A percentile compares a stretch with the other conserved stretches of the same genome.
phyloP scores from a whole-genome alignment of 2,113 vertebrate genomes.

The Heterochromis multidens region DNA sequence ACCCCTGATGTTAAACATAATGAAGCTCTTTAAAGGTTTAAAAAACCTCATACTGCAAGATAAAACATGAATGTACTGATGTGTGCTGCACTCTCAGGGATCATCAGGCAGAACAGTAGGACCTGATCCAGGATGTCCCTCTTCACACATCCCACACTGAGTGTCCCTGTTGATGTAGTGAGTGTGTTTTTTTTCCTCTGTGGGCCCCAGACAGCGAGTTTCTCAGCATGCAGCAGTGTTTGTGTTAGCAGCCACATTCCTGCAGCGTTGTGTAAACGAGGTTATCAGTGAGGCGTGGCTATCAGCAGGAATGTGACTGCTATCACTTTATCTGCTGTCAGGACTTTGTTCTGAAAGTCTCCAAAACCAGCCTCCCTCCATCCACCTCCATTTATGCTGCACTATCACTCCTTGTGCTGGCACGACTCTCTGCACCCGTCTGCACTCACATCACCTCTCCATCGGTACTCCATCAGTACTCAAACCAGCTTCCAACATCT shows the following conservation, averaged over 20 bases:
- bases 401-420: not conserved
- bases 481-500: not conserved
- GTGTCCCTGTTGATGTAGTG: not conserved
- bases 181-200: conserved; percentile 4
- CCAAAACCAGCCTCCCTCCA: not conserved
- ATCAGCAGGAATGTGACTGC: conserved; percentile 53
- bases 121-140: not conserved
- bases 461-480: not conserved
- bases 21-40: not conserved
- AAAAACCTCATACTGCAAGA: not conserved
- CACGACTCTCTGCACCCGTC: not conserved
- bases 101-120: not conserved
- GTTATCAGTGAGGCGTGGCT: conserved; percentile 60
- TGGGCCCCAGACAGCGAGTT: conserved; percentile 46
- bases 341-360: conserved; percentile 19
- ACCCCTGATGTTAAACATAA: not conserved
- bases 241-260: conserved; percentile 62
- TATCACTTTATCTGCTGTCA: conserved; percentile 47
- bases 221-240: conserved; percentile 58
- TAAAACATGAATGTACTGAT: not conserved
- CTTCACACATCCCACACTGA: not conserved
- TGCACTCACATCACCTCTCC: not conserved
- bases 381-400: not conserved
- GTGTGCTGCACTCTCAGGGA: not conserved
- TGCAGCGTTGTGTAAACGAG: conserved; percentile 59